phyloP scores from a whole-genome alignment of 2,797 vertebrate genomes.

The Dermochelys coriacea region DNA sequence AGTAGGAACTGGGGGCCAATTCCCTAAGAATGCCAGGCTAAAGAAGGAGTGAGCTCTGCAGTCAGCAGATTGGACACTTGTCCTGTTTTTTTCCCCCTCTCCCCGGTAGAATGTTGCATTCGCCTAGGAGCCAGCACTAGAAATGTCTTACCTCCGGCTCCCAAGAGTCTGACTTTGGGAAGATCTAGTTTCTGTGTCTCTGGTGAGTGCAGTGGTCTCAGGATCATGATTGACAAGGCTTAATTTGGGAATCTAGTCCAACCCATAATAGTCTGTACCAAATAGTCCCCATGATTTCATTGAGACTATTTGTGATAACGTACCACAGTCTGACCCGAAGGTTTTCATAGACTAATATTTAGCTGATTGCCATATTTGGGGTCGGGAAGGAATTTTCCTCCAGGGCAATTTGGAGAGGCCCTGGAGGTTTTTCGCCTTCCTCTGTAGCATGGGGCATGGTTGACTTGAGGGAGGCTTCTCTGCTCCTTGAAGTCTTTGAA shows the following conservation, averaged over 20 bases:
- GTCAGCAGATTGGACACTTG: background rate
- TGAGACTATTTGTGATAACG: background rate
- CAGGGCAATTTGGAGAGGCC: too few relatives aligned
- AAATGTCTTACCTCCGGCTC: background rate
- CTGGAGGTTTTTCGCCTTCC: too few relatives aligned
- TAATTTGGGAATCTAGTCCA: background rate
- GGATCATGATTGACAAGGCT: background rate
- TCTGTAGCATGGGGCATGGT: too few relatives aligned
- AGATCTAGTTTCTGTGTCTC: background rate
- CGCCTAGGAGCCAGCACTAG: background rate
- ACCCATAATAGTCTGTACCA: fast-evolving
- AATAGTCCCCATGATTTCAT: background rate
- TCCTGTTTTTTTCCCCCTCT: background rate
- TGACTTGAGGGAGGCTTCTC: too few relatives aligned
- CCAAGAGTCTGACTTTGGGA: background rate
- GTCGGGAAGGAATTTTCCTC: too few relatives aligned
- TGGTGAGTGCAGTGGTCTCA: background rate
- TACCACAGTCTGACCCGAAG: background rate
- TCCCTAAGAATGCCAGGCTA: background rate
- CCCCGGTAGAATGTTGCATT: background rate
- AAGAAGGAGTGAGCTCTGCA: background rate
- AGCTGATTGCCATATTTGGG: too few relatives aligned
- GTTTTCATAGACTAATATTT: background rate
- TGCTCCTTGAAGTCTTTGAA: too few relatives aligned
- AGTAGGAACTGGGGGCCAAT: background rate